Percentiles rank a stretch among this genome's conserved stretches.
Conservation (phyloP, 1,140 invertebrate genomes). For the Procambarus clarkii region DNA sequence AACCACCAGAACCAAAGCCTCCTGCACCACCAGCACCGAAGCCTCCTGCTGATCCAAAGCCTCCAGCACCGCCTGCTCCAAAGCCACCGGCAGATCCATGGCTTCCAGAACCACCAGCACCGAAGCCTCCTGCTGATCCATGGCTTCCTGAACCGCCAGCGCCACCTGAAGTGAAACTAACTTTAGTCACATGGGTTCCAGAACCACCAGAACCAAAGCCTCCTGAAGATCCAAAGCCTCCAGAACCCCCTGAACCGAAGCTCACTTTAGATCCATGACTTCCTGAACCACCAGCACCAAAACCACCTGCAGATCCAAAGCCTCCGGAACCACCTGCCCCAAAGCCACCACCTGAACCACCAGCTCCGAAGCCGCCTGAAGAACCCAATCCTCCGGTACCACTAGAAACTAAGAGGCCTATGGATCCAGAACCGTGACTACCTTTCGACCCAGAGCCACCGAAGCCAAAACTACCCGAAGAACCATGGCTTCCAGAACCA, state of each 20-base stretch:
- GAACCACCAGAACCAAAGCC: constrained; percentile 1
- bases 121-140: not conserved
- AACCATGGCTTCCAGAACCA: not conserved
- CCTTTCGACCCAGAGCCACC: not conserved
- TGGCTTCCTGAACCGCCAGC: not conserved
- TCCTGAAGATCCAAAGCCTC: not conserved
- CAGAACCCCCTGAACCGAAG: not conserved
- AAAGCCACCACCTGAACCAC: too few relatives aligned
- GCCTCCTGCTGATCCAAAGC: not conserved
- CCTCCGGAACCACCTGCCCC: not conserved
- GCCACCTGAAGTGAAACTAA: not conserved
- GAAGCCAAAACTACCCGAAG: not conserved
- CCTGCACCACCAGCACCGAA: constrained; percentile 2
- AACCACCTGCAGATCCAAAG: not conserved
- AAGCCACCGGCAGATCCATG: not conserved
- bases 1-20: not conserved
- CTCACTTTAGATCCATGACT: not conserved
- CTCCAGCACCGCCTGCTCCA: not conserved
- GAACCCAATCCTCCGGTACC: not conserved
- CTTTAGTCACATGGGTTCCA: not conserved
- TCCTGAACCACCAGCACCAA: not conserved
- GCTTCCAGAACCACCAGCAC: not conserved
- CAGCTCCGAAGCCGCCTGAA: not conserved
- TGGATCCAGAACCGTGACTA: not conserved
- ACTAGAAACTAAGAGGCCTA: not conserved